Conservation (phyloP, 2,113 vertebrate species). For the Rhineura floridana region DNA sequence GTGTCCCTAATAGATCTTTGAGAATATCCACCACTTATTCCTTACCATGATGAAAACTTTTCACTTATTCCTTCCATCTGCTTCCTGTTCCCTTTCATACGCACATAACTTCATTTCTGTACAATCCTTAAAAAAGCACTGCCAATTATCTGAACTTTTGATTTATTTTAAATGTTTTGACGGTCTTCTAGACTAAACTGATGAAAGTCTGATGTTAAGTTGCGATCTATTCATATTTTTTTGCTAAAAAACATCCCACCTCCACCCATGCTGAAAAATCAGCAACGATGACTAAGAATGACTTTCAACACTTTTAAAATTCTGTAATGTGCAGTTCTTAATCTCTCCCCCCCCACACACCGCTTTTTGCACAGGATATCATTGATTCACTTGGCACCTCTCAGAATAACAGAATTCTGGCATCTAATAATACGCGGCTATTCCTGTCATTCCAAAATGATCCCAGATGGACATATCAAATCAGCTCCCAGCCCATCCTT, state of each 20-base stretch:
- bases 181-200: background rate
- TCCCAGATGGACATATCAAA: constrained; percentile 50
- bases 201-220: background rate
- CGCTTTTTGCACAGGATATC: constrained; percentile 15
- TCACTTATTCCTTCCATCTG: background rate
- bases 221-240: background rate
- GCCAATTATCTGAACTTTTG: background rate
- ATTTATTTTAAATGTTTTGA: background rate
- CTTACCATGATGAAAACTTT: background rate
- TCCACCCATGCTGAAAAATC: background rate
- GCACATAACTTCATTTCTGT: background rate
- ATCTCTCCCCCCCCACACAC: constrained; percentile 46
- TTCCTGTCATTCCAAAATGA: constrained; percentile 58
- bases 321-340: constrained; percentile 24
- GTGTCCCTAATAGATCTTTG: too few species aligned
- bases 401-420: constrained; percentile 53
- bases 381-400: constrained; percentile 55
- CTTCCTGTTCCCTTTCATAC: background rate
- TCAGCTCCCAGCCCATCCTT: constrained; percentile 48
- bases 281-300: background rate
- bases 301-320: constrained; percentile 1
- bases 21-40: background rate
- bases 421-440: constrained; percentile 51
- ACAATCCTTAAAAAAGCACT: background rate
- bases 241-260: background rate